Base-by-base conservation (phyloP, 2,113 vertebrate species). In the Ia io region DNA sequence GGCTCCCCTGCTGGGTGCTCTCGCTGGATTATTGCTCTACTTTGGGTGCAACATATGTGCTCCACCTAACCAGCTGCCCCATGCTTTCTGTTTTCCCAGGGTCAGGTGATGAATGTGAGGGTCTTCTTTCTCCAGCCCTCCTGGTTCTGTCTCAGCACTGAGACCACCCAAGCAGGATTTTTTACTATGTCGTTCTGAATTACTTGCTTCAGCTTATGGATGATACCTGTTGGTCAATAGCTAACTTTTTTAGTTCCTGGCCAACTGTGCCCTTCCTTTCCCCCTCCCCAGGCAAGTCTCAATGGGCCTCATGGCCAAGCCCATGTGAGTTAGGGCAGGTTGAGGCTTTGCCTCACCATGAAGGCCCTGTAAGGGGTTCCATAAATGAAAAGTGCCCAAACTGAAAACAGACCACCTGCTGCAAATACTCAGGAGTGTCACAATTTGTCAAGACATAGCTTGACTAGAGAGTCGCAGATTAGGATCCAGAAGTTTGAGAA, bases 401-500 rank as follows among this genome's bases (percentile, higher is more conserved):
- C 17, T 44, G 42, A 61, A 91, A 91, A 84, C 2, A 92, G 37
- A 42, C n/a, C 20, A 40, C 30, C 20, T 80, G 6, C 37, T 16
- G 7, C 53, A 74, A 69, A 84, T 25, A 20, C 49, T 9, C 65
- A 51, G 47, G 53, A 51, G 23, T 37, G 63, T 80, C 71, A 44
- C 30, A 37, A 25, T 84, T 77, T 78, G n/a, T 91, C 28, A 85
- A 92, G 40, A 82, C 51, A 40, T 5, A 77, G 47, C 35, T 56
- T 90, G 18, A 69, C 67, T 74, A 47, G n/a, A 78, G 61, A 79
- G 69, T 70, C 49, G 56, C 59, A 70, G 70, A 65, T 37, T 69
- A 89, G 83, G 35, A 91, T 78, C 76, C 76, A 85, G 14, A 94
- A 89, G 49, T 86, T 71, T 92, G 25, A 73, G n/a, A 53, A 17